Evolutionary conservation across 92 coral and sea anemone species (phyloP), one percentile per base, ranked within the genome.

Genomic region (Phenganax marumi): DNA sequence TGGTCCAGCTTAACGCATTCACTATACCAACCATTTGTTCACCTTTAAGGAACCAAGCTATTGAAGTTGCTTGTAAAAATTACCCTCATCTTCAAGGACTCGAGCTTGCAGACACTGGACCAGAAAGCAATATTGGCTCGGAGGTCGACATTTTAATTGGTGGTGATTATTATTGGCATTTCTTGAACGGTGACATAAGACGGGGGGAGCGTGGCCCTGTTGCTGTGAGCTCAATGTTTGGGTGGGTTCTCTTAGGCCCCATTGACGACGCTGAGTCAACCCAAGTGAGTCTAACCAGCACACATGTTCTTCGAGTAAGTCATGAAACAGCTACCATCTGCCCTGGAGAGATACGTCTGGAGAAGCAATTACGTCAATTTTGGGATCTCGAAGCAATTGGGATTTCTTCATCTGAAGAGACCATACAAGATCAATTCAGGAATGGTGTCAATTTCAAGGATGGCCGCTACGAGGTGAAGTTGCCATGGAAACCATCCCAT

Each of bases 401-500:
- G 18, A 78, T 78, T 78, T 33, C 53, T 5, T 14, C 50, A 50
- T 8, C 9, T 73, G 56, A 78, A 39, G 11, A 68, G 6, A 16
- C 55, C 18, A 14, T 78, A n/a, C 69, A 78, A 19, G 83, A 78
- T 22, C 48, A 61, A 54, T 85, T 89, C 50, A 52, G 33, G 57
- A 72, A 56, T 23, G 74, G 87, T 25, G 82, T 87, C 23, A 58
- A 52, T 18, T 81, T 84, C 72, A 81, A 81, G 21, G 90, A 88
- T 21, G 81, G 86, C 62, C 86, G 84, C 48, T 90, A 90, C 73
- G 87, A 90, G 55, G 92, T 90, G 58, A 10, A 58, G 7, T 56
- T 90, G 50, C 90, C 90, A 11, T 90, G 92, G 92, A 80, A 75
- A 66, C 84, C 85, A 21, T 76, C 83, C 48, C 66, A 46, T 57